Evolutionary conservation across 2,888 invertebrate species (phyloP).

Genomic region (Cosmopolites sordidus): DNA sequence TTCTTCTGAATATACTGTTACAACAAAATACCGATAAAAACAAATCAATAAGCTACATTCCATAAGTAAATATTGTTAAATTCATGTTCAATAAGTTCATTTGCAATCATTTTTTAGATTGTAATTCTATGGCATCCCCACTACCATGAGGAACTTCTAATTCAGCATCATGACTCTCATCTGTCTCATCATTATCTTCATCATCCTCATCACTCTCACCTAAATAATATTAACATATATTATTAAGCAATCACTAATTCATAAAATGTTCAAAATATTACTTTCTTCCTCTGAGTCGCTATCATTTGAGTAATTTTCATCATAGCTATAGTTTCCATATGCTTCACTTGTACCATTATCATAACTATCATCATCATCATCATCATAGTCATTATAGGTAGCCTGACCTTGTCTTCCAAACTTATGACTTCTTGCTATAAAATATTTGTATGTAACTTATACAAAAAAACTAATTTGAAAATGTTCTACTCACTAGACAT

Average conservation of each 20-base stretch:
- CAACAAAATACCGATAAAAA: too few species aligned
- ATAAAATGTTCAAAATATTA: too few species aligned
- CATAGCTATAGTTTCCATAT: slow-evolving; percentile 50
- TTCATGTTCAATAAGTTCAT: too few species aligned
- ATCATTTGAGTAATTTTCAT: slow-evolving; percentile 32
- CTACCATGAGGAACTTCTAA: slow-evolving; percentile 13
- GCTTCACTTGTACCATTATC: slow-evolving; percentile 49
- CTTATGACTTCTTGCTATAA: slow-evolving; percentile 75
- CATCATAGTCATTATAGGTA: slow-evolving; percentile 54
- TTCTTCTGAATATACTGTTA: too few species aligned
- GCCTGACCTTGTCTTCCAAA: slow-evolving; percentile 80
- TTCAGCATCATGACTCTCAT: slow-evolving; percentile 15
- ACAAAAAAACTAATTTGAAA: slow-evolving; percentile 5
- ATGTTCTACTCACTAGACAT: slow-evolving; percentile 75
- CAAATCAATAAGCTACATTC: too few species aligned
- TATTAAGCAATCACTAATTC: too few species aligned
- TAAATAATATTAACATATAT: slow-evolving; percentile 2
- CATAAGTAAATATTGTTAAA: too few species aligned
- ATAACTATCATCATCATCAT: slow-evolving; percentile 42
- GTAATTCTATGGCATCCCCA: slow-evolving; percentile 44
- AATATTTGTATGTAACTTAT: slow-evolving; percentile 11
- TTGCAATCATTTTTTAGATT: too few species aligned
- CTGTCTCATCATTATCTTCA: slow-evolving; percentile 9
- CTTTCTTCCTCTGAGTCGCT: slow-evolving; percentile 41
- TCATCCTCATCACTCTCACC: slow-evolving; percentile 24